These are phyloP conservation scores for Poecile montanus DNA, from an alignment of 2,797 vertebrate genomes.

Conservation along the genomic window DNA sequence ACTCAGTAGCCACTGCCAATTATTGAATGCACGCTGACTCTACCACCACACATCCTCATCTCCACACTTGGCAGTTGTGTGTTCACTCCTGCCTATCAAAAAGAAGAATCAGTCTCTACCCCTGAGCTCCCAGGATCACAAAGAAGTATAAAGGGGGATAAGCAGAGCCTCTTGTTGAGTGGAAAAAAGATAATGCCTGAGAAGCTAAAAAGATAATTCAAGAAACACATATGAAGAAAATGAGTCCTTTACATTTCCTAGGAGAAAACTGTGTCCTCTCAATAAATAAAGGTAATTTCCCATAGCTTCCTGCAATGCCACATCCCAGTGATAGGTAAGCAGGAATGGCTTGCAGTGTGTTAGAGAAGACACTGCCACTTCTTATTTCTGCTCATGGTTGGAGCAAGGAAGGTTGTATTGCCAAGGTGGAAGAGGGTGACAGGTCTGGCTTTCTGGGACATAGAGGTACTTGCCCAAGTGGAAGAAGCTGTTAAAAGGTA, in stretches of 20 bases:
- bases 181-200: background rate
- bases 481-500: background rate
- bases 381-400: background rate
- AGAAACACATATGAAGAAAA: background rate
- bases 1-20: background rate
- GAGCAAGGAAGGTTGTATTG: background rate
- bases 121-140: background rate
- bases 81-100: background rate
- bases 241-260: background rate
- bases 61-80: background rate
- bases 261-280: background rate
- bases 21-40: background rate
- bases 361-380: background rate
- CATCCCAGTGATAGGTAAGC: background rate
- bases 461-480: fast-evolving
- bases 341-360: background rate
- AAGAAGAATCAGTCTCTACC: background rate
- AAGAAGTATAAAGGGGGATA: background rate
- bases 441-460: background rate
- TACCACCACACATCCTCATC: background rate
- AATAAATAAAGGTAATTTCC: background rate
- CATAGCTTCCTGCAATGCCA: background rate
- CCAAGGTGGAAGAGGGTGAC: background rate
- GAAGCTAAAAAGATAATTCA: background rate
- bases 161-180: background rate